Percentiles rank a stretch among this genome's conserved stretches.
Conservation (phyloP, 1,140 invertebrate genomes). For the Atta colombica region DNA sequence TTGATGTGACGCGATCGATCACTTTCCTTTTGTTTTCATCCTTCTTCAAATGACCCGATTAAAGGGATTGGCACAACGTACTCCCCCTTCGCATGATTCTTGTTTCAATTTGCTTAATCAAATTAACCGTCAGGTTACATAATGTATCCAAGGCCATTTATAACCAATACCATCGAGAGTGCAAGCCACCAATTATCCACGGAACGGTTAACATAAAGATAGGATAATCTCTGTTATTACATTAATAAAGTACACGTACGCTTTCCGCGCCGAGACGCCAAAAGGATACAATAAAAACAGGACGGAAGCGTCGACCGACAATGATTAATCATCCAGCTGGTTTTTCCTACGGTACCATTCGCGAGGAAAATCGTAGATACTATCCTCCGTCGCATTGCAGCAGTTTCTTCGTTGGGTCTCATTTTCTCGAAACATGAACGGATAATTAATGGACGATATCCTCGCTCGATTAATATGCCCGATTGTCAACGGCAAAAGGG, state of each 20-base stretch:
- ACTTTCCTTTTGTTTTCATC: background rate
- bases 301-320: slow-evolving; percentile 30
- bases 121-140: slow-evolving; percentile 46
- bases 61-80: background rate
- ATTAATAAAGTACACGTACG: slow-evolving; percentile 62
- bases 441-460: slow-evolving; percentile 69
- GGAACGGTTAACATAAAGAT: slow-evolving; percentile 44
- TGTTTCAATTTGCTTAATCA: slow-evolving; percentile 57
- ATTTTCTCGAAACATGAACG: slow-evolving; percentile 34
- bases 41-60: background rate
- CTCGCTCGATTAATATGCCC: slow-evolving; percentile 66
- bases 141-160: slow-evolving; percentile 41
- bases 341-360: slow-evolving; percentile 11
- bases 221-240: slow-evolving; percentile 63
- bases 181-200: slow-evolving; percentile 55
- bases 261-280: background rate
- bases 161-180: slow-evolving; percentile 36
- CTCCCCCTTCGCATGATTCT: background rate
- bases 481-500: slow-evolving; percentile 65
- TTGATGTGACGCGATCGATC: background rate
- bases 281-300: background rate
- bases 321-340: slow-evolving; percentile 55
- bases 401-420: slow-evolving; percentile 11
- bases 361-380: slow-evolving; percentile 42
- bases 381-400: background rate